Base-by-base conservation (phyloP, 2,888 invertebrate species). In the Plagodis pulveraria region DNA sequence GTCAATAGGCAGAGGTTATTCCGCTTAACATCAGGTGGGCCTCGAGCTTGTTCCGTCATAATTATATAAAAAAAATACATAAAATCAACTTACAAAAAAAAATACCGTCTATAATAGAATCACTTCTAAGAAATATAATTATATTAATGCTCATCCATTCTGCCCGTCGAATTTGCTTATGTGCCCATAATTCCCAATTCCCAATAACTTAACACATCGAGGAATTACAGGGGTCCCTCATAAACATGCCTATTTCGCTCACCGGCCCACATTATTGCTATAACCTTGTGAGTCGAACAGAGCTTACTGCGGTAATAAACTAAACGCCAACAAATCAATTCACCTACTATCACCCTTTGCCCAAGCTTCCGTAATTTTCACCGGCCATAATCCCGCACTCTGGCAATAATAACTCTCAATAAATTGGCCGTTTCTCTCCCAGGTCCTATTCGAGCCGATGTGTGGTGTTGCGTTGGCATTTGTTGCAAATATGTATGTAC, bases 341-440 rank as follows among this genome's bases (percentile, higher is more conserved):
- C 12, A 48, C 38, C 33, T 33, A 42, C 47, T 38, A 43, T 52
- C 42, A 32, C 35, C 33, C 32, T 44, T 35, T 32, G 32, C 5
- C 6, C 38, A 41, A 41, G 12, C 56, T 9, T 49, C n/a, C 52
- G 48, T 48, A 46, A 52, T 34, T 52, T 38, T 47, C 36, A 34
- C 36, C 7, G 56, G 36, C 50, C 46, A 38, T 57, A 51, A 51
- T 42, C 50, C 12, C 46, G 11, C 51, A 58, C 36, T 56, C 50
- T 42, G 52, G 40, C 48, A 58, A 52, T 51, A 52, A 52, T 58
- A 53, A 48, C 52, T 53, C 48, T 44, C 52, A 53, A 48, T 57
- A 51, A 43, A 57, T 48, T 51, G 57, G 43, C 51, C 47, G 47
- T 51, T 34, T 32, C 47, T 51, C 57, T 51, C 32, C 2, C 51